Evolutionary conservation across 2,113 vertebrate genomes (phyloP), one percentile per base, ranked within the genome.

Genomic region (Hyperopisus bebe): DNA sequence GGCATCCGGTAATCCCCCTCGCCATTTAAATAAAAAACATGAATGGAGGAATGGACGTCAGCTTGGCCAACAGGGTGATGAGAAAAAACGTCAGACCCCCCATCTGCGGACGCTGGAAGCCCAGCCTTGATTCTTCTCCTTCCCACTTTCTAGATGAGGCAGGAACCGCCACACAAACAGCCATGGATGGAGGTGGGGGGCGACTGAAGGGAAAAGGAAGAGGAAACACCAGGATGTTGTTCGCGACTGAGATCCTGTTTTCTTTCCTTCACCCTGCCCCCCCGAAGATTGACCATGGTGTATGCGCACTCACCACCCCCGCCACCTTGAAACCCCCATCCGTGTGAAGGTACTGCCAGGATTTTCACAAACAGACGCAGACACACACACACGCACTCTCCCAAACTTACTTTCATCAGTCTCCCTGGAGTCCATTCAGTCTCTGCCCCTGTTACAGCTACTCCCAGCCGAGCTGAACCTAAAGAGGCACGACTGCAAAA

Each of bases 181-280:
- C 91, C 42, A 10, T 83, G 91, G 91, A 3, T 15, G 50, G 13
- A 39, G 46, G 80, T n/a, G 84, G 47, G 50, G 46, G 62, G 80
- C 74, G 31, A 70, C 0, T 58, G 53, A 31, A 27, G 42, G 74
- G 0, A 48, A 77, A 70, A 15, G 88, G 87, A 9, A 13, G 15
- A 90, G 8, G 42, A 1, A 51, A 17, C 27, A 89, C 84, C 92
- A 95, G 95, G 95, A 96, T 95, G 95, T 96, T 96, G 94, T 95
- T 94, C 88, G 90, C 94, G 90, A 91, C 91, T 88, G 24, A 91
- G 91, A 93, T 96, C 95, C 95, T 96, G 95, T 96, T 95, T 95
- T 94, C 92, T 94, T 94, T 91, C 91, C 19, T 91, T 93, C 93
- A 92, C n/a, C 85, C 48, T 15, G 21, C 50, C 17, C 27, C 11